Evolutionary conservation across 2,797 vertebrate species (phyloP).

Genomic region (Poecilia gillii): DNA sequence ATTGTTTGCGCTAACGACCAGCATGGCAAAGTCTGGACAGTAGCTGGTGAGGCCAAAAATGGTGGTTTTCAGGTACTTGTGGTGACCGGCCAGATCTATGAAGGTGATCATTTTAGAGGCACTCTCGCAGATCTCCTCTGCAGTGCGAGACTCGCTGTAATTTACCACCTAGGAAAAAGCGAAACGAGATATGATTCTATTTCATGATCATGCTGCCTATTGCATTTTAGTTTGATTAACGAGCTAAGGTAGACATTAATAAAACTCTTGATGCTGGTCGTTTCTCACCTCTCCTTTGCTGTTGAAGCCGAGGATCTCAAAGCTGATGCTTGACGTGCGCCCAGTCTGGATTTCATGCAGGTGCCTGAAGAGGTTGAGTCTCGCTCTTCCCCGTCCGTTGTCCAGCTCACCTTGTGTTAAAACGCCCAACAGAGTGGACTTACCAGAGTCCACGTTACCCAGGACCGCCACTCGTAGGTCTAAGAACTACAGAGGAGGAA

Average conservation of each 20-base stretch:
- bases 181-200: neutral
- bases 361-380: conserved; percentile 98
- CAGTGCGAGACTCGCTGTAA: conserved; percentile 96
- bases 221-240: neutral
- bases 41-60: conserved; percentile 99
- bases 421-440: conserved; percentile 95
- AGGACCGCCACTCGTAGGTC: conserved; percentile 96
- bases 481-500: conserved; percentile 79
- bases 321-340: conserved; percentile 97
- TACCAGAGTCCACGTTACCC: conserved; percentile 96
- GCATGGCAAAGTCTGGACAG: conserved; percentile 98
- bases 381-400: conserved; percentile 93
- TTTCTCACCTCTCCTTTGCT: conserved; percentile 94
- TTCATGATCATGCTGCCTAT: neutral
- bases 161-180: conserved; percentile 88
- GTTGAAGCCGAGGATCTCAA: conserved; percentile 98
- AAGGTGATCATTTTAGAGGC: conserved; percentile 99
- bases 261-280: neutral
- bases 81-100: conserved; percentile 97
- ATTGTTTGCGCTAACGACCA: conserved; percentile 97
- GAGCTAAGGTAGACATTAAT: neutral
- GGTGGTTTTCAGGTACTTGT: conserved; percentile 98
- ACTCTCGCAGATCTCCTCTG: conserved; percentile 97
- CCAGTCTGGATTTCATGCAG: conserved; percentile 98
- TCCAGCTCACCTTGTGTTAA: conserved; percentile 97